phyloP scores from a whole-genome alignment of 2,888 invertebrate genomes.

The Rosalia funebris region DNA sequence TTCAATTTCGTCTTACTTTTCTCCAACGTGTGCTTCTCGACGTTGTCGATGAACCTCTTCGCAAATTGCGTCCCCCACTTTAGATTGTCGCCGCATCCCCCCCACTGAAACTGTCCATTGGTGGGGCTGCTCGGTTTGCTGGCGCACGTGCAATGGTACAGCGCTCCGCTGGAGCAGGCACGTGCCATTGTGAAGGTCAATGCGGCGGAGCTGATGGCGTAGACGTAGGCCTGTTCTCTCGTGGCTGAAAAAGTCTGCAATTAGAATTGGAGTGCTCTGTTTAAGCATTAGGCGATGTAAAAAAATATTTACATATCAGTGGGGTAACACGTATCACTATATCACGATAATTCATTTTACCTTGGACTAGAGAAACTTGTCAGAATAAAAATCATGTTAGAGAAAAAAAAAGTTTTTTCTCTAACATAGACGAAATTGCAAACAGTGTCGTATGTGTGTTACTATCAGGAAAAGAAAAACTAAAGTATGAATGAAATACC shows the following conservation, averaged over 20 bases:
- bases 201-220: constrained; percentile 84
- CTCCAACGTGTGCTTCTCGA: constrained; percentile 66
- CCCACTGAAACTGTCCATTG: constrained; percentile 82
- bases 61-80: constrained; percentile 77
- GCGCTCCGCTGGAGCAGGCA: constrained; percentile 79
- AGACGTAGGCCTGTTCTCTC: constrained; percentile 86
- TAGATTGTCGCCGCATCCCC: constrained; percentile 84
- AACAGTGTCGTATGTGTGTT: too few species aligned
- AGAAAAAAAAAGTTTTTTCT: too few species aligned
- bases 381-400: too few species aligned
- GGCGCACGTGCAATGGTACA: constrained; percentile 83
- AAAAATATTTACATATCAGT: too few species aligned
- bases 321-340: too few species aligned
- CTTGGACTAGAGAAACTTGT: too few species aligned
- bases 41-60: constrained; percentile 76
- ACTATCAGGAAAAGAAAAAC: too few species aligned
- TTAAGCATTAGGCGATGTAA: too few species aligned
- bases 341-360: too few species aligned
- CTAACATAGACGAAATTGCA: too few species aligned
- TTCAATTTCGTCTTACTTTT: constrained; percentile 62
- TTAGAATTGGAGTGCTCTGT: too few species aligned
- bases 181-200: constrained; percentile 80
- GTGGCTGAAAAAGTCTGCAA: constrained; percentile 71
- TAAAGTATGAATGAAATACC: too few species aligned
- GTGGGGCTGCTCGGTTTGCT: constrained; percentile 74